A percentile compares a stretch with the other conserved stretches of the same genome.
Conservation (phyloP, 1,140 invertebrate species). For the Trinorchestia longiramus region DNA sequence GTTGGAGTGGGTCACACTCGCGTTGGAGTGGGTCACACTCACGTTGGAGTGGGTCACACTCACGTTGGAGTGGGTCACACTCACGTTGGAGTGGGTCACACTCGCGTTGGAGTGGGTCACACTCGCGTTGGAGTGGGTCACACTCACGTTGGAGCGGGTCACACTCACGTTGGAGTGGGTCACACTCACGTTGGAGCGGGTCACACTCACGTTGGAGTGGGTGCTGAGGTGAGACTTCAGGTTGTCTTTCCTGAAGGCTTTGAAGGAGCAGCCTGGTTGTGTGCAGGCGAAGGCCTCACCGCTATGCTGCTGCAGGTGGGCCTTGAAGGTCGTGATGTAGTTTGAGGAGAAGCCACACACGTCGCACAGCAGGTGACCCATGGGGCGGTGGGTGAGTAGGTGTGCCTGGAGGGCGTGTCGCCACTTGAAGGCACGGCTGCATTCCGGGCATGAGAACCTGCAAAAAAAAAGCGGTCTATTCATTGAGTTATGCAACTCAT, state of each 20-base stretch:
- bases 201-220: conserved; percentile 73
- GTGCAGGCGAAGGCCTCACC: conserved; percentile 74
- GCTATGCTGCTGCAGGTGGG: conserved; percentile 74
- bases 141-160: no score
- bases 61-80: no score
- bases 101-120: no score
- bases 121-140: conserved; percentile 75
- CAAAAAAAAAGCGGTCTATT: not conserved
- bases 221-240: conserved; percentile 73
- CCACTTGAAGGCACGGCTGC: conserved; percentile 77
- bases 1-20: conserved; percentile 76
- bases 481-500: no score
- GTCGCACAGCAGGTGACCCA: conserved; percentile 76
- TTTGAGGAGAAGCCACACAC: conserved; percentile 76
- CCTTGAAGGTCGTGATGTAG: conserved; percentile 75
- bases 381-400: conserved; percentile 73
- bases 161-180: conserved; percentile 75
- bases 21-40: conserved; percentile 68
- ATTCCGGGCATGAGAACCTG: conserved; percentile 72
- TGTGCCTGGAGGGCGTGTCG: conserved; percentile 76
- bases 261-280: conserved; percentile 72
- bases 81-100: conserved; percentile 76
- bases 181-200: conserved; percentile 72
- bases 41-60: conserved; percentile 76
- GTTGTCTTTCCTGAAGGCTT: conserved; percentile 73